These are phyloP conservation scores for Dryobota labecula DNA, from an alignment of 2,888 invertebrate genomes.

Conservation along the genomic window DNA sequence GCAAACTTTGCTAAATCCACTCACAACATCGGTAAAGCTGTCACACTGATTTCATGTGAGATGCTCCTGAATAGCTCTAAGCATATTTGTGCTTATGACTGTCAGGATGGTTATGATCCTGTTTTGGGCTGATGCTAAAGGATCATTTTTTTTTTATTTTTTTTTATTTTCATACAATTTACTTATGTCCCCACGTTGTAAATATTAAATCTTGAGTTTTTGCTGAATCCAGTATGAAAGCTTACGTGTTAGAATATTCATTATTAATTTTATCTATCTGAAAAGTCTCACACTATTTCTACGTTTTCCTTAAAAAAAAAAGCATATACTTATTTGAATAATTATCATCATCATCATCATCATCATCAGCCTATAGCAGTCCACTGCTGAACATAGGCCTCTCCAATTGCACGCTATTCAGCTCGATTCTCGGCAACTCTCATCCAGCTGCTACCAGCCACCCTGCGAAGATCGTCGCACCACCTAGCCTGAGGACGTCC, in stretches of 20 bases:
- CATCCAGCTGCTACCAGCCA: too few species aligned
- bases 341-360: too few species aligned
- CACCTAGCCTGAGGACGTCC: too few species aligned
- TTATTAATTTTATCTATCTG: too few species aligned
- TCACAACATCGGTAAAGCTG: conserved; percentile 23
- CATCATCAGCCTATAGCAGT: too few species aligned
- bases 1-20: conserved; percentile 31
- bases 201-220: background rate
- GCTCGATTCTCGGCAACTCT: too few species aligned
- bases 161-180: background rate
- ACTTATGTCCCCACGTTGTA: background rate
- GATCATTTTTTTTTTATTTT: background rate
- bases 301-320: background rate
- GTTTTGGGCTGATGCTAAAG: background rate
- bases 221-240: too few species aligned
- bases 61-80: background rate
- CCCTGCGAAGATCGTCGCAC: too few species aligned
- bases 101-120: background rate
- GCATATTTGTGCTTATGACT: background rate
- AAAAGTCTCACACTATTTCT: background rate
- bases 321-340: too few species aligned
- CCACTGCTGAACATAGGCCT: too few species aligned
- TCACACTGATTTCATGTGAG: conserved; percentile 25
- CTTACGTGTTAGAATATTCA: background rate
- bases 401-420: too few species aligned